phyloP scores from a whole-genome alignment of 2,113 vertebrate species.

The Erythrolamprus reginae region DNA sequence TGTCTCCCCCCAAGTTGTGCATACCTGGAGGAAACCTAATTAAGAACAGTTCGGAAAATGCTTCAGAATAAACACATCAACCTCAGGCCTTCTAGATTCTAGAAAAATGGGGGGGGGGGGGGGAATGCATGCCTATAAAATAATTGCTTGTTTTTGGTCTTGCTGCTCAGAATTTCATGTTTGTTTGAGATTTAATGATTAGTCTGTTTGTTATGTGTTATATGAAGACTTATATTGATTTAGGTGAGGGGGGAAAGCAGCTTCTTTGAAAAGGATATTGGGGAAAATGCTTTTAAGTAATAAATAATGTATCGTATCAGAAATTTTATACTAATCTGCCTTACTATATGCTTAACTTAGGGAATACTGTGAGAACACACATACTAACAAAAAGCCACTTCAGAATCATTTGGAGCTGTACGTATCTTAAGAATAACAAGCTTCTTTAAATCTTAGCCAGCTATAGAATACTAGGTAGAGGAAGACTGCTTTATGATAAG shows the following conservation, averaged over 20 bases:
- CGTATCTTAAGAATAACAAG: neutral
- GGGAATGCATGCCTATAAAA: conserved; percentile 35
- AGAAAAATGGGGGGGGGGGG: neutral
- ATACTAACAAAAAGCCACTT: neutral
- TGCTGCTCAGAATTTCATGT: conserved; percentile 24
- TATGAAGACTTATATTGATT: neutral
- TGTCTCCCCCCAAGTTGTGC: conserved; percentile 41
- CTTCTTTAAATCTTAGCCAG: neutral
- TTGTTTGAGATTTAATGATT: neutral
- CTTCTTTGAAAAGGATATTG: neutral
- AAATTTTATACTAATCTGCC: neutral
- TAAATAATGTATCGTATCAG: neutral
- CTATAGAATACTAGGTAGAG: neutral
- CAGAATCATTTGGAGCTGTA: neutral
- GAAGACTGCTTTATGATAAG: conserved; percentile 39
- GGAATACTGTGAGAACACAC: neutral
- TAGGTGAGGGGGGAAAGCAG: neutral
- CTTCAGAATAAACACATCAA: conserved; percentile 33
- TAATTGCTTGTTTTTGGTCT: neutral
- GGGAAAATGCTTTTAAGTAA: neutral
- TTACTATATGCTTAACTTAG: neutral
- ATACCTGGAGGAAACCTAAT: conserved; percentile 55
- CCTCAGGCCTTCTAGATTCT: conserved; percentile 32
- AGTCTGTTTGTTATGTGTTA: neutral
- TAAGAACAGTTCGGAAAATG: conserved; percentile 28